Percentiles rank a stretch among this genome's conserved stretches.
Conservation (phyloP, 2,888 invertebrate species). For the Lepidochrysops patricia region DNA sequence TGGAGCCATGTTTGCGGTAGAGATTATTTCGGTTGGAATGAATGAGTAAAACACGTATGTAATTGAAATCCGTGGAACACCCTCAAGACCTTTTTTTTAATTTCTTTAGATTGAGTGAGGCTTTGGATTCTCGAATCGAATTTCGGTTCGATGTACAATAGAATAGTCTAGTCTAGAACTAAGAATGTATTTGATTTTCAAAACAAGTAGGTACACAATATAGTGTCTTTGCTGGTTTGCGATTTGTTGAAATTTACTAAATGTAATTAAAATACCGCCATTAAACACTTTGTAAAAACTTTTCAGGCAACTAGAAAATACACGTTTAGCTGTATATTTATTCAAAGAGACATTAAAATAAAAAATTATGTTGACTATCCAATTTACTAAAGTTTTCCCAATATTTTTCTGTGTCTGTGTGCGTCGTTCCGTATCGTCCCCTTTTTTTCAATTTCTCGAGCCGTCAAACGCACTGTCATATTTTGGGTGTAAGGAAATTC, state of each 20-base stretch:
- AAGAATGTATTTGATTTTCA: too few species aligned
- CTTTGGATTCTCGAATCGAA: constrained; percentile 27
- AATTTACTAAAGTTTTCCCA: neutral
- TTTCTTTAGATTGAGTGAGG: constrained; percentile 42
- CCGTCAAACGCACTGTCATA: constrained; percentile 22
- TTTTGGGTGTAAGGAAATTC: constrained; percentile 19
- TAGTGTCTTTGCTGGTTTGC: too few species aligned
- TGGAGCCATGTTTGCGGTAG: constrained; percentile 69
- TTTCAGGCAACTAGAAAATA: too few species aligned
- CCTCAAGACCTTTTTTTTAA: constrained; percentile 49
- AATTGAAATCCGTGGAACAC: constrained; percentile 66
- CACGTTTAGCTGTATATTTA: too few species aligned
- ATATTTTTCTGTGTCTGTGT: neutral
- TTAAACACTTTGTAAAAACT: too few species aligned
- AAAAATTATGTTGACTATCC: neutral
- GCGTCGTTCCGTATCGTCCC: constrained; percentile 13
- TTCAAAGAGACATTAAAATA: too few species aligned
- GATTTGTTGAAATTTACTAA: too few species aligned
- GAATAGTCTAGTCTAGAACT: too few species aligned
- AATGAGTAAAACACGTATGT: constrained; percentile 71
- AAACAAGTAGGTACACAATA: too few species aligned
- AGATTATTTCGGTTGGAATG: constrained; percentile 74
- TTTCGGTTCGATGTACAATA: neutral
- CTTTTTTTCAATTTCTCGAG: constrained; percentile 16
- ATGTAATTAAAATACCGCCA: too few species aligned